phyloP scores from a whole-genome alignment of 2,797 vertebrate genomes.

The Gouania willdenowi region DNA sequence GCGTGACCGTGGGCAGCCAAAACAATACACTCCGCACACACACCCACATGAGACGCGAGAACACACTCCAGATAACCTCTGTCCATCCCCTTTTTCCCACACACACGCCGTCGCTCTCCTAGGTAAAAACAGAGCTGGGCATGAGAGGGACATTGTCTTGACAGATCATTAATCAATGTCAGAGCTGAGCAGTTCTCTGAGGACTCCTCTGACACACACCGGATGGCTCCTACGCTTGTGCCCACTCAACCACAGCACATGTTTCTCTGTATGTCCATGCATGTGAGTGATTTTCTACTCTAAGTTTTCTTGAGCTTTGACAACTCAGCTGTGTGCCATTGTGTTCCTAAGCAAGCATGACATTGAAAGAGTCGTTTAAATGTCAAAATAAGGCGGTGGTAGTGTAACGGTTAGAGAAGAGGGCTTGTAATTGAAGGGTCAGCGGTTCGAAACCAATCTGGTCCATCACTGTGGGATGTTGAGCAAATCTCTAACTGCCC shows the following conservation, averaged over 20 bases:
- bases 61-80: conserved; percentile 40
- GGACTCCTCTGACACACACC: conserved; percentile 50
- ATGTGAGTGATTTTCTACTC: conserved; percentile 10
- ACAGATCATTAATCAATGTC: conserved; percentile 80
- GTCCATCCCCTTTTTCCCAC: background rate
- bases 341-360: background rate
- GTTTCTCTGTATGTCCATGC: conserved; percentile 20
- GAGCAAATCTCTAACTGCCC: too few species aligned
- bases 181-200: conserved; percentile 33
- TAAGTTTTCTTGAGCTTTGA: conserved; percentile 35
- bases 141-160: conserved; percentile 54
- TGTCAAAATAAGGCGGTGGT: too few species aligned
- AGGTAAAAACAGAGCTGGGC: conserved; percentile 59
- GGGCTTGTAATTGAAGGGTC: too few species aligned
- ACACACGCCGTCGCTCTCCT: conserved; percentile 35
- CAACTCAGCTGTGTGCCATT: conserved; percentile 3
- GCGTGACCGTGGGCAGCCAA: conserved; percentile 18
- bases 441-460: too few species aligned
- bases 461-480: too few species aligned
- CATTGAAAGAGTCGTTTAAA: too few species aligned
- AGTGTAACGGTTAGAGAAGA: too few species aligned
- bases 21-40: conserved; percentile 37
- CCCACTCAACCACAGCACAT: conserved; percentile 35
- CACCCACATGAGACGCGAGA: conserved; percentile 23
- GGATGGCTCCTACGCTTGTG: conserved; percentile 42